Conservation (phyloP, 2,797 vertebrate species). For the Sebastes steindachneri region DNA sequence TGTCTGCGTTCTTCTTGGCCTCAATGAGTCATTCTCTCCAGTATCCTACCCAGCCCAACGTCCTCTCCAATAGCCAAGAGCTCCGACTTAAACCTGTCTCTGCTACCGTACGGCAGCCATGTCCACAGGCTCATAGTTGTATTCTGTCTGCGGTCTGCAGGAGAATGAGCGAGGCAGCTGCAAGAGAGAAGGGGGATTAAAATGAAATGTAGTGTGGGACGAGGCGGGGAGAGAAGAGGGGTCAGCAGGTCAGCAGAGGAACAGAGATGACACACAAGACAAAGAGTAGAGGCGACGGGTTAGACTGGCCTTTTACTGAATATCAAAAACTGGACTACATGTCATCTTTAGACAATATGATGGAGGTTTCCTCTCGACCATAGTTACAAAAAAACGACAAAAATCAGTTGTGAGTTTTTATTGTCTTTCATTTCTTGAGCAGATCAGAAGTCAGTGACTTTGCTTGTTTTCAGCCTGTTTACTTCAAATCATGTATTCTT, state of each 20-base stretch:
- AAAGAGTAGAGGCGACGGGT: neutral
- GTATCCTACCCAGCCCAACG: neutral
- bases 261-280: neutral
- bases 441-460: neutral
- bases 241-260: neutral
- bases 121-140: neutral
- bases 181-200: constrained; percentile 29
- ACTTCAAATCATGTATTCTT: neutral
- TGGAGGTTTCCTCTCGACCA: neutral
- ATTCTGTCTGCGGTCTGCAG: neutral
- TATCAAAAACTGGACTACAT: neutral
- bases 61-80: neutral
- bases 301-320: neutral
- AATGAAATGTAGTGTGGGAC: constrained; percentile 7
- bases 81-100: neutral
- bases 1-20: neutral
- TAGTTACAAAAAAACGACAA: neutral
- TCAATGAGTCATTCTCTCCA: constrained; percentile 35
- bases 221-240: neutral
- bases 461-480: neutral
- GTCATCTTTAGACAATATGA: neutral
- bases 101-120: neutral
- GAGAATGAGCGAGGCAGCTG: constrained; percentile 54
- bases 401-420: neutral
- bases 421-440: neutral